Evolutionary conservation across 2,797 vertebrate species (phyloP).

Genomic region (Mallotus villosus): DNA sequence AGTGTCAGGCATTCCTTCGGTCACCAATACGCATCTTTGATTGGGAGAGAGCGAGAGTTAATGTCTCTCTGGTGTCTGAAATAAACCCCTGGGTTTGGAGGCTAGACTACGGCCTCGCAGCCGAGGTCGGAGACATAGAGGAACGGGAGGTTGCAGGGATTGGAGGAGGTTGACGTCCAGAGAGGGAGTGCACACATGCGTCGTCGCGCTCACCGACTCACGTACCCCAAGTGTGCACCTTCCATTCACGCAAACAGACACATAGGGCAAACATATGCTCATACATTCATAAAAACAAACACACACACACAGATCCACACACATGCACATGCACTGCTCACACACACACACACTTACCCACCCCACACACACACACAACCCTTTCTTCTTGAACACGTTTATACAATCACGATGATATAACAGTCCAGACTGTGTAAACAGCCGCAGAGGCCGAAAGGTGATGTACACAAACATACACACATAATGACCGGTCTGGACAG

Average conservation of each 20-base stretch:
- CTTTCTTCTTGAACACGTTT: background rate
- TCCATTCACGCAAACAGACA: too few species aligned
- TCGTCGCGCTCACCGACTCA: too few species aligned
- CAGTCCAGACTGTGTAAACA: slow-evolving; percentile 28
- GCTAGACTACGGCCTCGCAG: slow-evolving; percentile 15
- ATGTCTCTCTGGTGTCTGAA: slow-evolving; percentile 37
- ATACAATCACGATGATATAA: slow-evolving; percentile 5
- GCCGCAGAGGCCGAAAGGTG: slow-evolving; percentile 17
- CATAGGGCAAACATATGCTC: too few species aligned
- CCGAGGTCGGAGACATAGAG: slow-evolving; percentile 50
- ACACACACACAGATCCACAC: background rate
- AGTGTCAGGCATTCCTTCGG: slow-evolving; percentile 35
- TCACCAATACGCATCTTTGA: slow-evolving; percentile 26
- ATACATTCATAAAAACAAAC: too few species aligned
- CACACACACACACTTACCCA: slow-evolving; percentile 43
- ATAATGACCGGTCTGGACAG: slow-evolving; percentile 37
- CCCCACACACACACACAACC: slow-evolving; percentile 8
- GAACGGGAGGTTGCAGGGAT: background rate
- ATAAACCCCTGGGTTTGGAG: slow-evolving; percentile 39
- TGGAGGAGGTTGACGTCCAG: background rate
- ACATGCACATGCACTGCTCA: background rate
- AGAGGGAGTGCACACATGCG: background rate
- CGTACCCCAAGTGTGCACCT: too few species aligned
- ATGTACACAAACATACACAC: slow-evolving; percentile 48
- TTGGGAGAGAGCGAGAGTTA: slow-evolving; percentile 28